These are phyloP conservation scores for Ichneumoninae sp. DNA, from an alignment of 2,888 invertebrate genomes.

Conservation along the genomic window DNA sequence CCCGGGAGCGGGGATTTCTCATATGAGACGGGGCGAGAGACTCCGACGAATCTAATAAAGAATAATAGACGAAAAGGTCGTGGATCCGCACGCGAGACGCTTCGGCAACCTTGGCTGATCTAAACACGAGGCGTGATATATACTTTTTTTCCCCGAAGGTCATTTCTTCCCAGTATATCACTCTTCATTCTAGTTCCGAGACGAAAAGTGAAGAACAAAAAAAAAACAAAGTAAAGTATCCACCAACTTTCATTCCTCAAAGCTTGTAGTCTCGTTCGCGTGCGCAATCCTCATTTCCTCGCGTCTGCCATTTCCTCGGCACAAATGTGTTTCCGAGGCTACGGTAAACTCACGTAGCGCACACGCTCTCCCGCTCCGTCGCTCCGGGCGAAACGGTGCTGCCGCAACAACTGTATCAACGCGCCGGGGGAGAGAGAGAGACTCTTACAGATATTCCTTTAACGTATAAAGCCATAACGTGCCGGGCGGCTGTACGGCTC, in stretches of 20 bases:
- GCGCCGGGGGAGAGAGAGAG: constrained; percentile 13
- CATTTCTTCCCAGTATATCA: neutral
- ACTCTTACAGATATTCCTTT: constrained; percentile 49
- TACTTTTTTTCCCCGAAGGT: neutral
- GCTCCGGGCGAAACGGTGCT: neutral
- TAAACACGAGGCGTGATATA: neutral
- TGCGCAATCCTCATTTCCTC: constrained; percentile 52
- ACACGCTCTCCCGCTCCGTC: neutral
- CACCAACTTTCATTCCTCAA: constrained; percentile 21
- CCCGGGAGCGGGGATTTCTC: constrained; percentile 27
- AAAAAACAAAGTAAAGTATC: neutral
- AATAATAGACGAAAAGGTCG: constrained; percentile 49
- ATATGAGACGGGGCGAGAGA: constrained; percentile 35
- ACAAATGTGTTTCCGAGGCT: constrained; percentile 33
- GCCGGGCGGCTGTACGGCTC: constrained; percentile 58
- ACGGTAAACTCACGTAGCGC: neutral
- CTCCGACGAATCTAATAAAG: constrained; percentile 59
- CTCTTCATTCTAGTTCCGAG: constrained; percentile 2
- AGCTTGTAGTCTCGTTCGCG: constrained; percentile 50
- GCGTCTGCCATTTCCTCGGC: constrained; percentile 34
- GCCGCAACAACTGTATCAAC: constrained; percentile 25
- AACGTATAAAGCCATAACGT: constrained; percentile 66
- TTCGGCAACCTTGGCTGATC: neutral
- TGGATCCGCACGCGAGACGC: neutral
- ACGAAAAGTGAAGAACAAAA: neutral